phyloP scores from a whole-genome alignment of 2,113 vertebrate genomes.

The Python bivittatus region DNA sequence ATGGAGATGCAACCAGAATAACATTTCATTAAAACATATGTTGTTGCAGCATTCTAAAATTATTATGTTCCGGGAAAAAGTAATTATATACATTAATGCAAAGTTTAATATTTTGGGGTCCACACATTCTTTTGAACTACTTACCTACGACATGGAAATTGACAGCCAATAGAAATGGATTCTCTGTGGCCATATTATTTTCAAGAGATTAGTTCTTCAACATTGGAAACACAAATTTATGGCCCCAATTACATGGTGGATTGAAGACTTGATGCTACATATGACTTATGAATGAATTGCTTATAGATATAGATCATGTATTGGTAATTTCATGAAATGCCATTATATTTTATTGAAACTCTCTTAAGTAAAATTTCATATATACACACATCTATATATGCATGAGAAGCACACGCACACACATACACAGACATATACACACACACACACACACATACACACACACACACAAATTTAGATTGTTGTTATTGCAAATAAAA shows the following conservation, averaged over 20 bases:
- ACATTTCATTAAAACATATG: not conserved
- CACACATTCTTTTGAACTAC: not conserved
- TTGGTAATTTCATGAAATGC: not conserved
- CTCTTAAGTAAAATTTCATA: too few relatives aligned
- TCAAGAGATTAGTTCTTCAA: not conserved
- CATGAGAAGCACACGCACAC: too few relatives aligned
- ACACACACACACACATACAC: too few relatives aligned
- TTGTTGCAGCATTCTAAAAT: not conserved
- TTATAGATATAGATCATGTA: not conserved
- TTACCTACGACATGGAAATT: not conserved
- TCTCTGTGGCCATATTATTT: not conserved
- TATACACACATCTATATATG: too few relatives aligned
- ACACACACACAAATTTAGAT: too few relatives aligned
- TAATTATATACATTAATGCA: not conserved
- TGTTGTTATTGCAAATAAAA: too few relatives aligned
- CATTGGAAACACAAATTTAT: not conserved
- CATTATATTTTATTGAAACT: too few relatives aligned
- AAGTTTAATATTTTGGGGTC: not conserved
- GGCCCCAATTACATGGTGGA: not conserved
- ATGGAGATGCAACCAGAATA: not conserved
- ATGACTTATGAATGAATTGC: not conserved
- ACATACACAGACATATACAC: too few relatives aligned
- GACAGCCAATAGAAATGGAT: not conserved
- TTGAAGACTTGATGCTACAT: not conserved
- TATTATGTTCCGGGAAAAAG: not conserved